Percentiles rank a stretch among this genome's conserved stretches.
phyloP scores from a whole-genome alignment of 2,888 invertebrate species.

The Microctonus brassicae region DNA sequence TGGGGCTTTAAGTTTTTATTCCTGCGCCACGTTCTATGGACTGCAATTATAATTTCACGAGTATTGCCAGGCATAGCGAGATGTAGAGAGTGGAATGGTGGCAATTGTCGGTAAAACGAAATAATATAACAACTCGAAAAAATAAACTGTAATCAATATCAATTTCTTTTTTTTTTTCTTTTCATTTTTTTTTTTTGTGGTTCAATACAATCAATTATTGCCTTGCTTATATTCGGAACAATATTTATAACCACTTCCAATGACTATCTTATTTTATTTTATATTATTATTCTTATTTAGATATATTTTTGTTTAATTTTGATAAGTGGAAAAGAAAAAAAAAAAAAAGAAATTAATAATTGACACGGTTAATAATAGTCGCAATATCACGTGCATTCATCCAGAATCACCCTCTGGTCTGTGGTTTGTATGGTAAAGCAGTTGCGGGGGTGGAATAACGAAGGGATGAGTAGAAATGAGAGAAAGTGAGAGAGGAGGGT shows the following conservation, averaged over 20 bases:
- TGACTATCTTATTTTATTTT: neutral
- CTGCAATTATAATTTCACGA: conserved; percentile 54
- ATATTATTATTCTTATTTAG: neutral
- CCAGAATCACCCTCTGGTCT: conserved; percentile 52
- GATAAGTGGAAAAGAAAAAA: conserved; percentile 7
- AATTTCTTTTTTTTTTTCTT: neutral
- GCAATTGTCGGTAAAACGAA: neutral
- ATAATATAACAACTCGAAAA: neutral
- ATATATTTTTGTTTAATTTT: neutral
- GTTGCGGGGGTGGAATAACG: conserved; percentile 37
- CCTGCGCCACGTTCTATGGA: conserved; percentile 46
- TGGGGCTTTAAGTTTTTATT: conserved; percentile 52
- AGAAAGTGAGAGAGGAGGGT: conserved; percentile 23
- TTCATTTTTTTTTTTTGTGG: conserved; percentile 23
- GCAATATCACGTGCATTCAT: conserved; percentile 60
- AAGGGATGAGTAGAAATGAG: conserved; percentile 17
- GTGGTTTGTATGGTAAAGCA: conserved; percentile 55
- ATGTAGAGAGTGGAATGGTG: neutral
- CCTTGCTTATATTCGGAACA: neutral
- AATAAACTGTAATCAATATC: conserved; percentile 5
- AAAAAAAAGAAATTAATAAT: conserved; percentile 56
- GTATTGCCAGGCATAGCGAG: conserved; percentile 34
- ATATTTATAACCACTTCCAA: neutral
- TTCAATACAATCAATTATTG: neutral
- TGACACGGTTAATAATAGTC: conserved; percentile 60